Evolutionary conservation across 1,140 invertebrate genomes (phyloP).

Genomic region (Lutraria rhynchaena): DNA sequence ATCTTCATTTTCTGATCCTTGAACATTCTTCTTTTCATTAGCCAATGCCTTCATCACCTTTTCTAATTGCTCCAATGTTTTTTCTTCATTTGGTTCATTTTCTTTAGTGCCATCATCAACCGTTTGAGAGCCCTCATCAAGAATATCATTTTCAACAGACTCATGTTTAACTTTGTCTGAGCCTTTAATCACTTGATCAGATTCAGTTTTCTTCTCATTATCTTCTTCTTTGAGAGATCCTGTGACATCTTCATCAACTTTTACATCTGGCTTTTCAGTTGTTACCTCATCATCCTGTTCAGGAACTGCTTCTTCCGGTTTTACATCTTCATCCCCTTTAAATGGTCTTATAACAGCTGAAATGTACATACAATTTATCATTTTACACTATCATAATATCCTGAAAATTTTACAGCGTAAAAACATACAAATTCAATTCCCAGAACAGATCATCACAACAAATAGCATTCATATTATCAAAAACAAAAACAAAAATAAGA

Average conservation of each 20-base stretch:
- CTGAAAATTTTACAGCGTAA: too few relatives aligned
- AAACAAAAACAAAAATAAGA: too few relatives aligned
- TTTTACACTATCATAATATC: too few relatives aligned
- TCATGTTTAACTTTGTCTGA: neutral
- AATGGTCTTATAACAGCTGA: conserved; percentile 29
- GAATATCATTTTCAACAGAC: conserved; percentile 3
- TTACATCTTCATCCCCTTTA: neutral
- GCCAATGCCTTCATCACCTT: neutral
- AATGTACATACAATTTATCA: neutral
- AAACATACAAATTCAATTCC: too few relatives aligned
- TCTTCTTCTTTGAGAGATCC: neutral
- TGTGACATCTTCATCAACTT: conserved; percentile 2
- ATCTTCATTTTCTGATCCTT: conserved; percentile 3
- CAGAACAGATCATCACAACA: too few relatives aligned
- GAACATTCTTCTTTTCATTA: neutral
- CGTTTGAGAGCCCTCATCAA: neutral
- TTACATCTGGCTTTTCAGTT: neutral
- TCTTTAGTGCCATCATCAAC: neutral
- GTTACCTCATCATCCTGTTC: neutral
- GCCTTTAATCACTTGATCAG: neutral
- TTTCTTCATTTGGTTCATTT: neutral
- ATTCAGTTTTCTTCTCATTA: neutral
- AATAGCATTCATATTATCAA: too few relatives aligned
- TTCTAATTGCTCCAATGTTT: conserved; percentile 2
- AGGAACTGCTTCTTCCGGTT: neutral